Evolutionary conservation across 2,797 vertebrate genomes (phyloP), one percentile per base, ranked within the genome.

Genomic region (Acipenser transmontanus): DNA sequence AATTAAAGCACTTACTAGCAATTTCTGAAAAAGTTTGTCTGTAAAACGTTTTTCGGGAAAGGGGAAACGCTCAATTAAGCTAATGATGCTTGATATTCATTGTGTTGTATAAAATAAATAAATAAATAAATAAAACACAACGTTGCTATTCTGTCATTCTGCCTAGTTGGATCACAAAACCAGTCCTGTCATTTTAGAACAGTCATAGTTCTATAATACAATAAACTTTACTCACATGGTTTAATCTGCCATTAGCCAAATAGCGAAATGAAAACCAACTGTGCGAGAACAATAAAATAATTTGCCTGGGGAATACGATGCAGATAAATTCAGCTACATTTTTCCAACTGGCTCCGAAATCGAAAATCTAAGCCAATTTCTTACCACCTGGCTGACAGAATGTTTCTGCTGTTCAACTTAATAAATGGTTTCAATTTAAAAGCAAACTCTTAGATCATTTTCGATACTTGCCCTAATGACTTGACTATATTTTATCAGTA

Each of bases 211-310:
- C 64, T 74, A 72, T 72, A 78, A 72, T 74, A 76, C 70, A 77
- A 78, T 70, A 74, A 85, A 68, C 83, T 83, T 69, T 69, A 80
- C 69, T 71, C 82, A 79, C 82, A 84, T 51, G 57, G 77, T 82
- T 82, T 80, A 76, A 83, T 80, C 74, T 67, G 76, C 81, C 83
- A 79, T 87, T 89, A 87, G 82, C 77, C 79, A 76, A 85, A 69
- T 74, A 72, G 65, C 70, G 78, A 86, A 92, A 91, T 86, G 78
- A 90, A 81, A 87, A 89, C 83, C 83, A 87, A 90, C 86, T 88
- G 81, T 88, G 68, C 74, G 81, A 83, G 81, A 87, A 87, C 84
- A 85, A 88, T 90, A 90, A 87, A 89, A 88, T 90, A 76, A 79
- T 88, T 89, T 90, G 88, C 89, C 88, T 78, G 75, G 84, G 82